Evolutionary conservation across 2,113 vertebrate species (phyloP).

Genomic region (Theristicus caerulescens): DNA sequence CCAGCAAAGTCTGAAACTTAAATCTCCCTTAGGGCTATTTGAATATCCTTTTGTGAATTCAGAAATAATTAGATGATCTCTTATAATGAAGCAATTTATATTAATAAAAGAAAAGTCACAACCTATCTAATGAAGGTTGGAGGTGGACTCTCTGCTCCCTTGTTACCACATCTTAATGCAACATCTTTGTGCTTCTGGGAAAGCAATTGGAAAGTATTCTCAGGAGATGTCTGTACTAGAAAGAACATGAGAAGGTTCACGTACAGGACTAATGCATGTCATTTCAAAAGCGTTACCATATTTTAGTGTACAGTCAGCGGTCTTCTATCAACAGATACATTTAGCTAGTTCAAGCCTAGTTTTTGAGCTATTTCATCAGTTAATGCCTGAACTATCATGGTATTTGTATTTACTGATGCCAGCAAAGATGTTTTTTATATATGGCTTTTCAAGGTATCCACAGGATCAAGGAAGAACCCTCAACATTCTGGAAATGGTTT

Average conservation of each 20-base stretch:
- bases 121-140: conserved; percentile 47
- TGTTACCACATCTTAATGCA: conserved; percentile 49
- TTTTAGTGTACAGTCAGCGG: background rate
- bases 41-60: conserved; percentile 63
- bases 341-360: background rate
- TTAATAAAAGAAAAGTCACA: conserved; percentile 57
- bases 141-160: conserved; percentile 15
- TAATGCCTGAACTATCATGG: background rate
- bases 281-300: background rate
- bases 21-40: conserved; percentile 38
- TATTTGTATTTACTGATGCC: background rate
- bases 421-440: background rate
- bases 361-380: background rate
- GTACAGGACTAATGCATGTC: background rate
- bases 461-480: background rate
- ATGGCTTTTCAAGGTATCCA: background rate
- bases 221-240: conserved; percentile 19
- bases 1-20: conserved; percentile 43
- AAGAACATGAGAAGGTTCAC: background rate
- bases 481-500: background rate
- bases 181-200: conserved; percentile 37
- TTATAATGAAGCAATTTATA: conserved; percentile 70
- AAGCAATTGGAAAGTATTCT: conserved; percentile 57
- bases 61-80: conserved; percentile 72
- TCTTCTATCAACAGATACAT: background rate